These are phyloP conservation scores for Martes martes DNA, from an alignment of 2,113 vertebrate genomes.

Conservation along the genomic window DNA sequence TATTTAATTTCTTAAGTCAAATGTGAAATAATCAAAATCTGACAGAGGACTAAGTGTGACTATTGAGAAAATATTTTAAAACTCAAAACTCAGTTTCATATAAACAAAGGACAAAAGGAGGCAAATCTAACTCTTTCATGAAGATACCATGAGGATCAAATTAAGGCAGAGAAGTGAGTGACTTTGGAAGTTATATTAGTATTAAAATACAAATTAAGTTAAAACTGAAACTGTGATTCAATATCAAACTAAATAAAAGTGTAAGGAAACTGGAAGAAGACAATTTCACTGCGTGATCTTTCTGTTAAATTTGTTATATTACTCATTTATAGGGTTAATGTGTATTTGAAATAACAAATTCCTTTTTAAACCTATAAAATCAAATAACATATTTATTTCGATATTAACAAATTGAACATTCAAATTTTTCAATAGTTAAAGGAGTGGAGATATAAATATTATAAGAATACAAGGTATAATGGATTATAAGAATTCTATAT, in stretches of 20 bases:
- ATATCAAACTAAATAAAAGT: neutral
- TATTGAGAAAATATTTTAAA: neutral
- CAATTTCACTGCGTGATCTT: neutral
- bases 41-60: neutral
- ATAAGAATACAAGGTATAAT: neutral
- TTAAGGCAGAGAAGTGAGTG: neutral
- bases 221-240: neutral
- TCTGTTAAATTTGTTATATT: neutral
- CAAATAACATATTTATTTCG: neutral
- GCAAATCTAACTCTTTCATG: neutral
- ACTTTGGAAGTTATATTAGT: neutral
- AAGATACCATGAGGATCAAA: neutral
- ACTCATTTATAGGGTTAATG: neutral
- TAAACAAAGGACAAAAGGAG: neutral
- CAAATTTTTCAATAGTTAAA: neutral
- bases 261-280: neutral
- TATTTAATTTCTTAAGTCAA: neutral
- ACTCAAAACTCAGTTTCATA: neutral
- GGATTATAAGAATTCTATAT: neutral
- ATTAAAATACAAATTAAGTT: neutral
- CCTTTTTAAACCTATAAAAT: neutral
- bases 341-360: neutral
- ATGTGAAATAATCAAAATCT: neutral
- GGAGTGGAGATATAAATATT: neutral
- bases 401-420: neutral